Percentiles rank a stretch among this genome's conserved stretches.
Conservation (phyloP, 2,797 vertebrate species). For the Glossophaga mutica region DNA sequence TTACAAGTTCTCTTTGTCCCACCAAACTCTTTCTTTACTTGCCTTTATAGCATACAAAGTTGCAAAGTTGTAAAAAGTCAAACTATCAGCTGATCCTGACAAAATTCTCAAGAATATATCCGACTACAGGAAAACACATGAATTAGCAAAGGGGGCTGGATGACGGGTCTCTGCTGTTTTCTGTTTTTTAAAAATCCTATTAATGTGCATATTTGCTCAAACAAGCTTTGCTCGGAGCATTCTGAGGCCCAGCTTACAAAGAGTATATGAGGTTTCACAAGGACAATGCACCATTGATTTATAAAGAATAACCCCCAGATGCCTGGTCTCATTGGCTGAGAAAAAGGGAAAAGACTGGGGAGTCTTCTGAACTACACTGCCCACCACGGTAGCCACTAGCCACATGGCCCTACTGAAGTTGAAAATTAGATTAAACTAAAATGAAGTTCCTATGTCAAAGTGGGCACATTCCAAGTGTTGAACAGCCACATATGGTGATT, state of each 20-base stretch:
- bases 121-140: slow-evolving; percentile 6
- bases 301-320: not conserved
- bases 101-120: slow-evolving; percentile 14
- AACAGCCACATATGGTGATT: not conserved
- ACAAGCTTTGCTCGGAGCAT: not conserved
- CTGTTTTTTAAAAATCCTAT: not conserved
- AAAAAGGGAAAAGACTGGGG: not conserved
- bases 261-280: not conserved
- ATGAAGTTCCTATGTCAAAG: not conserved
- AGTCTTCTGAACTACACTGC: not conserved
- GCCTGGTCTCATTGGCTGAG: not conserved
- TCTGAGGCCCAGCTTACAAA: slow-evolving; percentile 1
- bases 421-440: not conserved
- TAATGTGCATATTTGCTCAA: not conserved
- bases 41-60: not conserved
- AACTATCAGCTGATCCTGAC: slow-evolving; percentile 27
- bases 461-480: not conserved
- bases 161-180: not conserved
- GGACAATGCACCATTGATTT: not conserved
- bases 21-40: not conserved
- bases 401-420: not conserved
- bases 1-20: not conserved
- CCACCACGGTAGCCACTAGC: not conserved
- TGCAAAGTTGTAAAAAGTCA: not conserved
- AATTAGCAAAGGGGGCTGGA: not conserved